Conservation (phyloP, 2,888 invertebrate genomes). For the Hyalella azteca region DNA sequence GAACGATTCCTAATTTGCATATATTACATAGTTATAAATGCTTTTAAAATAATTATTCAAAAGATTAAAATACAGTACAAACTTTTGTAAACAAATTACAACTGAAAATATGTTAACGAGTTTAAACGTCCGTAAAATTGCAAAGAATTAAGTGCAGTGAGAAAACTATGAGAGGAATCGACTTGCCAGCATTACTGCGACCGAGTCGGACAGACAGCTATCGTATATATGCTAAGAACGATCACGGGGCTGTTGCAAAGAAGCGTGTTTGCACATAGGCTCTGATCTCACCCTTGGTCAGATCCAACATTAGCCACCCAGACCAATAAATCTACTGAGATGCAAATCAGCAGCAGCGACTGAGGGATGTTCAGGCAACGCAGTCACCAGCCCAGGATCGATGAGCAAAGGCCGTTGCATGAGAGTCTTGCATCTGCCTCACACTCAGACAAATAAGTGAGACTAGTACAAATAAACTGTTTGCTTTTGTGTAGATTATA, state of each 20-base stretch:
- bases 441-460: too few relatives aligned
- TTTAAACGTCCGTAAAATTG: too few relatives aligned
- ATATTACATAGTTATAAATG: too few relatives aligned
- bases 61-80: too few relatives aligned
- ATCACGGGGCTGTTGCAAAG: neutral
- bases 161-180: neutral
- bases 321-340: conserved; percentile 24
- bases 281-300: neutral
- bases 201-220: neutral
- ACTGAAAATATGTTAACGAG: too few relatives aligned
- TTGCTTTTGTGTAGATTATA: too few relatives aligned
- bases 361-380: conserved; percentile 8
- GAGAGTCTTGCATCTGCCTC: too few relatives aligned
- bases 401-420: neutral
- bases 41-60: too few relatives aligned
- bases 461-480: too few relatives aligned
- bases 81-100: too few relatives aligned
- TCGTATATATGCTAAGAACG: neutral
- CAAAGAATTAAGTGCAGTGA: neutral
- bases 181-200: neutral
- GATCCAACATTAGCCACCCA: neutral
- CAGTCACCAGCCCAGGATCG: neutral
- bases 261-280: neutral
- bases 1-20: too few relatives aligned
- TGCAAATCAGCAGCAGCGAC: conserved; percentile 15